phyloP scores from a whole-genome alignment of 2,113 vertebrate genomes.

The Mandrillus leucophaeus region DNA sequence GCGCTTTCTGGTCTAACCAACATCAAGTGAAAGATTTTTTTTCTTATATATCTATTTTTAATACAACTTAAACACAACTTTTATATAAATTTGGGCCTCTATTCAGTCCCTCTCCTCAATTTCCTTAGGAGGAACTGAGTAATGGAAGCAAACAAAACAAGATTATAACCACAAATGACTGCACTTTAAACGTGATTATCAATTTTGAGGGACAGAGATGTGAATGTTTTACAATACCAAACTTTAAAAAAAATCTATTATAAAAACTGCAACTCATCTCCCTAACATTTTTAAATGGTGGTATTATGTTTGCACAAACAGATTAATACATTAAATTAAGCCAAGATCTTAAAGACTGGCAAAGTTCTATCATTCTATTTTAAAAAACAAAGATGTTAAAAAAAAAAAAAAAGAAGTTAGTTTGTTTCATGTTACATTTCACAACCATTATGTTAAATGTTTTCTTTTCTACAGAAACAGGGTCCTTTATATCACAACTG shows the following conservation, averaged over 20 bases:
- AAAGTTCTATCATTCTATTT: constrained; percentile 84
- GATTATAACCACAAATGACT: constrained; percentile 67
- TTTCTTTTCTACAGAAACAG: constrained; percentile 88
- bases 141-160: constrained; percentile 61
- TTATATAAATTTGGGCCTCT: constrained; percentile 72
- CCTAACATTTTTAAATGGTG: constrained; percentile 82
- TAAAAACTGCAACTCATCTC: constrained; percentile 82
- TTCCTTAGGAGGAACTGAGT: constrained; percentile 47
- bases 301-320: constrained; percentile 82
- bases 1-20: constrained; percentile 66
- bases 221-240: constrained; percentile 81
- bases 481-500: constrained; percentile 84
- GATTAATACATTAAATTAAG: constrained; percentile 89
- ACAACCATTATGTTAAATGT: constrained; percentile 85
- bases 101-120: constrained; percentile 29
- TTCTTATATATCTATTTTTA: constrained; percentile 59
- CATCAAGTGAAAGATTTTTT: constrained; percentile 43
- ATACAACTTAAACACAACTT: constrained; percentile 69
- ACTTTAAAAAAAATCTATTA: constrained; percentile 81
- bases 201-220: constrained; percentile 82
- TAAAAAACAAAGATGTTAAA: constrained; percentile 80
- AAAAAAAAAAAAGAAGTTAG: constrained; percentile 84
- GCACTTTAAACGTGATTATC: constrained; percentile 77
- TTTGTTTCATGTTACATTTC: constrained; percentile 87
- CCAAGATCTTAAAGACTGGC: constrained; percentile 82